Evolutionary conservation across 2,113 vertebrate genomes (phyloP).

Genomic region (Rhinolophus sinicus): DNA sequence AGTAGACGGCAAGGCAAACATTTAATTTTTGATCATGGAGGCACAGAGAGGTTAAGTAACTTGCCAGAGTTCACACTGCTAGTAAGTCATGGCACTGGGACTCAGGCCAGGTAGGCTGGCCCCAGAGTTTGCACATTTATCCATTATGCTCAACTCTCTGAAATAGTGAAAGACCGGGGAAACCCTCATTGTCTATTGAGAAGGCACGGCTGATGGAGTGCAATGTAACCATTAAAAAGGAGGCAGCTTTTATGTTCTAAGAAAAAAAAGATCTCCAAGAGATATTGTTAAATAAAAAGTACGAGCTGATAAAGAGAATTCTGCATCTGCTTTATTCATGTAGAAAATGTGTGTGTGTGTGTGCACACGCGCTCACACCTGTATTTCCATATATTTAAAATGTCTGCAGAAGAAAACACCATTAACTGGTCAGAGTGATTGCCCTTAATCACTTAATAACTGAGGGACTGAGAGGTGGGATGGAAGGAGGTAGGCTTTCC

Average conservation of each 20-base stretch:
- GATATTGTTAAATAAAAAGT: background rate
- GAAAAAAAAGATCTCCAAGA: background rate
- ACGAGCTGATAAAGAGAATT: background rate
- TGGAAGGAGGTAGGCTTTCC: background rate
- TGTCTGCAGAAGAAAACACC: background rate
- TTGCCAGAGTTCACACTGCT: background rate
- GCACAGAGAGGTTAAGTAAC: background rate
- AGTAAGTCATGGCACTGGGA: background rate
- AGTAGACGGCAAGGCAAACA: background rate
- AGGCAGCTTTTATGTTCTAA: background rate
- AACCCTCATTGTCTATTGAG: background rate
- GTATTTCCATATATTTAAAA: background rate
- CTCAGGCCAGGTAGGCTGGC: too few species aligned
- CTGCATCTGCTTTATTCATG: background rate
- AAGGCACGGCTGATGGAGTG: background rate
- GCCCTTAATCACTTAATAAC: background rate
- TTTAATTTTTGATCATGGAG: background rate
- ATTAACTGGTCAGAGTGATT: background rate
- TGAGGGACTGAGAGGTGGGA: background rate
- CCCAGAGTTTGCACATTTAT: background rate
- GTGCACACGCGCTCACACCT: accelerated
- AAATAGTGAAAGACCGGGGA: background rate
- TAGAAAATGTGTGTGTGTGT: background rate
- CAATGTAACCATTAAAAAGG: background rate
- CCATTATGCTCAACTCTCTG: background rate